These are phyloP conservation scores for Hemibagrus guttatus DNA, from an alignment of 2,797 vertebrate species.

Conservation along the genomic window DNA sequence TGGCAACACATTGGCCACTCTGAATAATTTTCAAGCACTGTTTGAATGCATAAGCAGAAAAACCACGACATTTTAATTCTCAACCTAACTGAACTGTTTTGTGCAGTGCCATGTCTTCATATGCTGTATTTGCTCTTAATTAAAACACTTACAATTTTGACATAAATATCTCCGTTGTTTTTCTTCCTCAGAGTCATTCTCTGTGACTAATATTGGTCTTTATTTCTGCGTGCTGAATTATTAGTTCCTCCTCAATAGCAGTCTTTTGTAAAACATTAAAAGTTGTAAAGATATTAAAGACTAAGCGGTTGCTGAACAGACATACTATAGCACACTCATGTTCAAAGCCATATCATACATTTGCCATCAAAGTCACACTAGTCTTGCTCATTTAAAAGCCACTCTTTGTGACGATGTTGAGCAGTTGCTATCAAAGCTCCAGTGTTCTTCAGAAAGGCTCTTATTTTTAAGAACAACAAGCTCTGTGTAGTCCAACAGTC, in stretches of 20 bases:
- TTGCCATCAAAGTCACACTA: conserved; percentile 58
- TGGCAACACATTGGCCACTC: not conserved
- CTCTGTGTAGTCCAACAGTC: conserved; percentile 42
- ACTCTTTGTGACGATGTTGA: conserved; percentile 40
- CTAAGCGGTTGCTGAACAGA: conserved; percentile 62
- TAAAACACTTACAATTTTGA: not conserved
- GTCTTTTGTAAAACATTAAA: conserved; percentile 68
- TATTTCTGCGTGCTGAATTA: not conserved
- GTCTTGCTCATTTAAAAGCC: conserved; percentile 47
- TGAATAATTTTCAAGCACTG: not conserved
- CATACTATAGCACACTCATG: conserved; percentile 38
- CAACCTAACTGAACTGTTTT: not conserved
- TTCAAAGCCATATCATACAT: conserved; percentile 57
- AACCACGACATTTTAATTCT: not conserved
- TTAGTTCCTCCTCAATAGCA: conserved; percentile 43
- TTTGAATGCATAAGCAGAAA: not conserved
- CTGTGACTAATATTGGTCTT: not conserved
- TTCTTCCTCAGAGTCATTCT: not conserved
- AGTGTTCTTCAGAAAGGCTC: conserved; percentile 47
- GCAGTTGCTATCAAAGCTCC: conserved; percentile 50
- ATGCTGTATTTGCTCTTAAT: not conserved
- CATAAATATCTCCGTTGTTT: not conserved
- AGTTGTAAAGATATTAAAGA: conserved; percentile 66
- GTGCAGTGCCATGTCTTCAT: not conserved
- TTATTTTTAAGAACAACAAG: conserved; percentile 46